Evolutionary conservation across 1,140 invertebrate genomes (phyloP), one percentile per base, ranked within the genome.

Genomic region (Procambarus clarkii): DNA sequence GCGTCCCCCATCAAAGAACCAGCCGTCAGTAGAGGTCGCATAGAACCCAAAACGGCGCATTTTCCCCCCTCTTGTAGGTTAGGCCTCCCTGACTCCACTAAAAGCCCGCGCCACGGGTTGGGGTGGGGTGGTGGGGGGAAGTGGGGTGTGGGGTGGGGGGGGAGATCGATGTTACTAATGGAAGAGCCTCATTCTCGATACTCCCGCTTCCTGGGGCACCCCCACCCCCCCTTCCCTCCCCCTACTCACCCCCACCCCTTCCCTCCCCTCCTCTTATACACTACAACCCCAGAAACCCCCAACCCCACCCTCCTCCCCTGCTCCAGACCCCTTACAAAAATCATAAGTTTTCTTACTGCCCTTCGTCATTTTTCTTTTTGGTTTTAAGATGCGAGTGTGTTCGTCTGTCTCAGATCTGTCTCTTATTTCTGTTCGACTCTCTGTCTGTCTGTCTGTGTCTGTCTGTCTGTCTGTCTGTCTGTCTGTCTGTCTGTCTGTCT

Each of bases 91-190:
- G 58, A 44, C 81, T 15, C 15, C 81, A 44, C 81, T 83, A 83
- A 83, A 83, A 83, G 81, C 81, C 15, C 18, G 8, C 13, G 50
- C 13, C 0, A 4, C 8, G 13, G 50, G 50, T 1, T 8, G 50
- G 50, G 13, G 50, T 8, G 50, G 13, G 50, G 50, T 4, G 50
- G 5, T 4, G 2, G 50, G 50, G 2, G 13, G 50, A 13, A 1
- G 50, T 4, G 50, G 13, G 50, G 2, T 54, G 50, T 3, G 0
- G 50, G 50, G 50, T 3, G 50, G 50, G 13, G 50, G 18, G 58
- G 4, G 58, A 46, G 81, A 83, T 83, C 81, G 81, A 83, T 83
- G 81, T 83, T 83, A 83, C 81, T 83, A 83, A 83, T 83, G 81
- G 81, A 83, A 18, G 81, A 45, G 50, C 58, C 81, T 83, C 81